A percentile compares a stretch with the other conserved stretches of the same genome.
Conservation (phyloP, 2,113 vertebrate genomes). For the Noturus placidus region DNA sequence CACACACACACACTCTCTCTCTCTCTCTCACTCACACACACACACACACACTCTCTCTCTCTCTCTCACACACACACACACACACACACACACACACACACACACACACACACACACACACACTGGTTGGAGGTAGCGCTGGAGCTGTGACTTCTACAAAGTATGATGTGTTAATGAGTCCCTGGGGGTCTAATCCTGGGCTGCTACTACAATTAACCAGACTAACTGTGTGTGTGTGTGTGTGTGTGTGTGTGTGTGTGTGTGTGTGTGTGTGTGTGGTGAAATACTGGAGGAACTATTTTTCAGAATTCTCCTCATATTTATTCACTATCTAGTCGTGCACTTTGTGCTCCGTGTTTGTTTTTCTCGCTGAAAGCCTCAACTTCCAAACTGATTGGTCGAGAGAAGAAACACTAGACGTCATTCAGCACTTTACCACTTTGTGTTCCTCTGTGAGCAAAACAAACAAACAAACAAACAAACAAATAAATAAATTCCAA, state of each 20-base stretch:
- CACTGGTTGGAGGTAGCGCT: neutral
- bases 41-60: neutral
- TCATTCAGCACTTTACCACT: neutral
- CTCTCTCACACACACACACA: neutral
- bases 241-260: constrained; percentile 32
- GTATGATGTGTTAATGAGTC: constrained; percentile 46
- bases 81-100: too few relatives aligned
- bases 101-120: neutral
- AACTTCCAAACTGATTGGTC: too few relatives aligned
- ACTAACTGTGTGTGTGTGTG: constrained; percentile 9
- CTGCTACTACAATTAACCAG: constrained; percentile 17
- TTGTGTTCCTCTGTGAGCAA: neutral
- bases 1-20: too few relatives aligned
- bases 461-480: too few relatives aligned
- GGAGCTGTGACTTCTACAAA: constrained; percentile 27
- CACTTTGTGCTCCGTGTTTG: neutral
- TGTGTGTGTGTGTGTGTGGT: neutral
- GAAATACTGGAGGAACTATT: neutral
- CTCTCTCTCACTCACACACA: neutral
- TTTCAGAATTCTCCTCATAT: neutral
- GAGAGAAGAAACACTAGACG: neutral
- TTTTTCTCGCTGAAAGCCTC: too few relatives aligned
- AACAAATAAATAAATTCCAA: too few relatives aligned
- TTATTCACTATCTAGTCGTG: neutral
- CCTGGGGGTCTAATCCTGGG: constrained; percentile 34